Evolutionary conservation across 1,140 invertebrate genomes (phyloP).

Genomic region (Pseudomyrmex flavicornis): DNA sequence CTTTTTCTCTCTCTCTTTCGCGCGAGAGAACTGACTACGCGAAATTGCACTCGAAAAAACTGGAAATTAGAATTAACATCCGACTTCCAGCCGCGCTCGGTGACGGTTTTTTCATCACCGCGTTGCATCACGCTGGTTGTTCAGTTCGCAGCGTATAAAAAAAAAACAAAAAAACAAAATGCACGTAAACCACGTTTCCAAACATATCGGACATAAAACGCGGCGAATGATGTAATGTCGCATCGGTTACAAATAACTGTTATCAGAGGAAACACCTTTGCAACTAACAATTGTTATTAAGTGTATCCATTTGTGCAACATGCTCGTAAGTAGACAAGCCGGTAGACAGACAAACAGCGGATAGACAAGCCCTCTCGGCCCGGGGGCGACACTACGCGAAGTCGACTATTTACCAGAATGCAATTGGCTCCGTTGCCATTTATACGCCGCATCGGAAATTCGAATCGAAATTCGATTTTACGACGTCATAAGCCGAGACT

Average conservation of each 20-base stretch:
- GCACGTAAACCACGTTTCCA: constrained; percentile 7
- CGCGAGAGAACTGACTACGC: too few species aligned
- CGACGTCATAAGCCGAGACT: too few species aligned
- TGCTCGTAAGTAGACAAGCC: constrained; percentile 70
- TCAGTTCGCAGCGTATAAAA: too few species aligned
- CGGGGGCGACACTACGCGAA: constrained; percentile 58
- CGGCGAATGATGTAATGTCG: not conserved
- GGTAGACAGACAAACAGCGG: constrained; percentile 66
- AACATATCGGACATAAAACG: constrained; percentile 26
- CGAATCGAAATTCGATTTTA: constrained; percentile 75
- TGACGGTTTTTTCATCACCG: not conserved
- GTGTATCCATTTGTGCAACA: constrained; percentile 74
- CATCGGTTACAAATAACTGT: constrained; percentile 10
- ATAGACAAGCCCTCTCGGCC: constrained; percentile 70
- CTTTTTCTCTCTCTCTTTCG: too few species aligned
- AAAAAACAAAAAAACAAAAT: too few species aligned
- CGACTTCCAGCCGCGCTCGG: too few species aligned
- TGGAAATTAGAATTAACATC: too few species aligned
- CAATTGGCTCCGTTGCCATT: constrained; percentile 67
- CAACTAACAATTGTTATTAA: constrained; percentile 75
- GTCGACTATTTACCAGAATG: constrained; percentile 74
- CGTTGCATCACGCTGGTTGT: not conserved
- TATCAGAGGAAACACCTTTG: constrained; percentile 44
- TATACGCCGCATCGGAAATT: constrained; percentile 66
- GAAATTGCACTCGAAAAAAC: too few species aligned